Conservation (phyloP, 2,797 vertebrate species). For the Gymnothorax reevesii region DNA sequence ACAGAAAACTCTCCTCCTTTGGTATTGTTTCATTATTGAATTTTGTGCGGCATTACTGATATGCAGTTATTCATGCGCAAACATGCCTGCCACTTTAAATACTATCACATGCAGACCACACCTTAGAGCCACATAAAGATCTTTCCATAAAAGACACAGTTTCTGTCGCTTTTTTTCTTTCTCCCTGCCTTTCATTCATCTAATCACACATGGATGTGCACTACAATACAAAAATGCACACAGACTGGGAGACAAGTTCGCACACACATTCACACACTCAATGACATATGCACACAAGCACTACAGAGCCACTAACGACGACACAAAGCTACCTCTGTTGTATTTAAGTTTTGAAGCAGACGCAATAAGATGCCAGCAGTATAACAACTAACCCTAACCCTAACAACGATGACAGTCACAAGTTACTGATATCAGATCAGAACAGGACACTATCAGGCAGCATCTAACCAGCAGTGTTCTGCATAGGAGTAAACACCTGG, state of each 20-base stretch:
- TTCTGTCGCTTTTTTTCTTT: background rate
- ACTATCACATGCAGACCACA: background rate
- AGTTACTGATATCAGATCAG: background rate
- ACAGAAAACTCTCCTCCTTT: background rate
- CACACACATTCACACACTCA: background rate
- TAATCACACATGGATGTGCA: background rate
- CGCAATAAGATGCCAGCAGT: background rate
- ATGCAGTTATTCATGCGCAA: constrained; percentile 32
- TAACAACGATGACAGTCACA: background rate
- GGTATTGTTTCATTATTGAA: background rate
- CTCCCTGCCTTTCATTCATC: background rate
- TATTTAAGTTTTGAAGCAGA: background rate
- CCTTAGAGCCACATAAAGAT: background rate
- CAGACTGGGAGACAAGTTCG: too few relatives aligned
- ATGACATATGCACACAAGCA: constrained; percentile 15
- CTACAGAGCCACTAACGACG: background rate
- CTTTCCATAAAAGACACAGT: background rate
- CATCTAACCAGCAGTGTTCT: background rate
- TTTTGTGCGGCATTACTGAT: background rate
- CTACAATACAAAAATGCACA: background rate
- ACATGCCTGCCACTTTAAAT: background rate
- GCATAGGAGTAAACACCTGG: background rate
- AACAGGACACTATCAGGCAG: background rate
- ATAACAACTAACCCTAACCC: background rate
- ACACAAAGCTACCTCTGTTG: background rate